Base-by-base conservation (phyloP, 1,140 invertebrate species). In the Lepidurus couesii region DNA sequence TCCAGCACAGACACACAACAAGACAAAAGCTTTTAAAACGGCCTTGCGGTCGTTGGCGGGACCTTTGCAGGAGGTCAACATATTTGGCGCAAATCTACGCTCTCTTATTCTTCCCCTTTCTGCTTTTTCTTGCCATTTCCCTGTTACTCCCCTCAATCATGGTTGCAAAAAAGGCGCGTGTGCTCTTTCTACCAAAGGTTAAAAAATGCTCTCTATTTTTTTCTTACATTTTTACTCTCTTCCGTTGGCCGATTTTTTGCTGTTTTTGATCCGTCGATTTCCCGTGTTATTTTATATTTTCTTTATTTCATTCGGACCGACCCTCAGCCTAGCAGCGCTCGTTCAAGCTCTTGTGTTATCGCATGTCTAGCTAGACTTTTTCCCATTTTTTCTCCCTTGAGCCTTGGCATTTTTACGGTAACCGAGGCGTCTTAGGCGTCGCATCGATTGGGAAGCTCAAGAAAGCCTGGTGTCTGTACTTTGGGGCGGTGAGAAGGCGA, bases 1-100 rank as follows among this genome's bases (percentile, higher is more conserved):
- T 11, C 53, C 34, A 34, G 21, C 6, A 21, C 16, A 65, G 16
- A 65, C 53, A 65, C n/a, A 16, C 21, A 65, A 34, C 34, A 34
- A 34, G 34, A 34, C 34, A 34, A 4, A 34, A 34, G 34, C 34
- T 10, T 65, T 65, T 21, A 21, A 16, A 16, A 47, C 45, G 45
- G 45, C 45, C 45, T 47, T 47, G 45, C 16, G 45, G 45, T 65
- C 21, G 16, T 21, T 65, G 16, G 34, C 34, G 34, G 34, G 34
- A 34, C 53, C 53, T 65, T 65, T 65, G 53, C 53, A 65, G 53
- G 53, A 65, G 53, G 53, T 65, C 53, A 65, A 65, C 13, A 21
- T 21, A n/a, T 65, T 65, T 13, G 16, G 16, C 53, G 16, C 53
- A 65, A 13, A n/a, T 65, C 21, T 65, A 34, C 34, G 34, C 34